Base-by-base conservation (phyloP, 37 sponge, comb jelly and placozoan species). In the Ephydatia muelleri region DNA sequence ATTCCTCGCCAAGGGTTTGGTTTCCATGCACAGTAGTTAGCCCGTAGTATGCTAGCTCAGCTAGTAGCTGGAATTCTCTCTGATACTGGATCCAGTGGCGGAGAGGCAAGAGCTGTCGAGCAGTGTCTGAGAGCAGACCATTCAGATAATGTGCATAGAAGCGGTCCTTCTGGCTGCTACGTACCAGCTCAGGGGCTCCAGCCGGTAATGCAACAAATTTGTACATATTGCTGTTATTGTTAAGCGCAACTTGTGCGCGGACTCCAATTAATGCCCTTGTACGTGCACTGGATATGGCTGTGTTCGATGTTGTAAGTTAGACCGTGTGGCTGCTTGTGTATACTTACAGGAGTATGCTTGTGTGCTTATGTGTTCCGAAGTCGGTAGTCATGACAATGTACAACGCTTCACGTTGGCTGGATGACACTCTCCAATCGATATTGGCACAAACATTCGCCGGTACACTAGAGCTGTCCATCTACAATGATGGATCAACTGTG, bases 1-100 rank as follows among this genome's bases (percentile, higher is more conserved):
- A 96, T 31, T 96, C 97, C 48, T 96, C 97, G 19, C 97, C 97
- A 6, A 96, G 74, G 34, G 97, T 96, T 77, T 96, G 97, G 38
- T 88, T 87, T 5, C 88, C 90, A 28, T 76, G 39, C 16, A 92
- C 31, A n/a, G 93, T 87, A 31, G 95, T 92, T 16, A 89, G 70
- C 0, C 85, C 81, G 65, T 87, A 95, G 76, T 92, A 95, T 26
- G 67, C 48, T 1, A 91, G 38, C 79, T 94, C 95, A 35, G 92
- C 87, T 26, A 86, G 33, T 1, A 94, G 84, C 70, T 88, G 89
- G 29, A 94, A 13, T 64, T 94, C 95, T 65, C 87, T 70, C 78
- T 94, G 92, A 83, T 84, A 94, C 13, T 33, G 38, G 25, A 94
- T 47, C 95, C 93, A 91, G 28, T 27, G 65, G 12, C 84, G 39